Conservation (phyloP, 2,888 invertebrate species). For the Coleophora deauratella region DNA sequence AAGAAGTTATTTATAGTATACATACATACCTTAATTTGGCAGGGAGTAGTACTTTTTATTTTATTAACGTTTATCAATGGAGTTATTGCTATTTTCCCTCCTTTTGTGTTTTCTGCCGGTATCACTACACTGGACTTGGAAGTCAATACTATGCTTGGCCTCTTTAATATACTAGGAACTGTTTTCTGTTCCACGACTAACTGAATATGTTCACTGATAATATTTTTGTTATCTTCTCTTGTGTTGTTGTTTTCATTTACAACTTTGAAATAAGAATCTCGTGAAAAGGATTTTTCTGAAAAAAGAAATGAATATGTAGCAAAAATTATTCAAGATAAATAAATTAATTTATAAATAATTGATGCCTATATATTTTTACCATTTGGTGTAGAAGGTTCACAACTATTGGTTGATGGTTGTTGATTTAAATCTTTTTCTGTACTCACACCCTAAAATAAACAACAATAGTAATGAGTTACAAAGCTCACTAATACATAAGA, state of each 20-base stretch:
- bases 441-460: slow-evolving; percentile 36
- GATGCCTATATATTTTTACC: slow-evolving; percentile 19
- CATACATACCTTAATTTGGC: slow-evolving; percentile 35
- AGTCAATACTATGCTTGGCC: slow-evolving; percentile 21
- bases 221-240: slow-evolving; percentile 29
- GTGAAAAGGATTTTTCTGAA: slow-evolving; percentile 36
- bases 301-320: too few relatives aligned
- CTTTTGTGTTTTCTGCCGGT: slow-evolving; percentile 40
- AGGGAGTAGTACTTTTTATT: slow-evolving; percentile 21
- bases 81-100: slow-evolving; percentile 41
- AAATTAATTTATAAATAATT: too few relatives aligned
- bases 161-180: slow-evolving; percentile 43
- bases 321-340: too few relatives aligned
- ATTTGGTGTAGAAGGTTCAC: slow-evolving; percentile 21
- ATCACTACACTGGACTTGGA: slow-evolving; percentile 30
- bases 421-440: slow-evolving; percentile 18
- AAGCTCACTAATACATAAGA: too few relatives aligned
- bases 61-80: slow-evolving; percentile 28
- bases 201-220: slow-evolving; percentile 32
- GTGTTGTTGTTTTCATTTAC: slow-evolving; percentile 45
- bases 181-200: slow-evolving; percentile 42
- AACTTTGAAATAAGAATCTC: slow-evolving; percentile 55
- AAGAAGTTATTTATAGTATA: too few relatives aligned
- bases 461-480: slow-evolving; percentile 7
- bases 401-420: slow-evolving; percentile 8